Conservation (phyloP, 1,140 invertebrate genomes). For the Rhysida immarginata region DNA sequence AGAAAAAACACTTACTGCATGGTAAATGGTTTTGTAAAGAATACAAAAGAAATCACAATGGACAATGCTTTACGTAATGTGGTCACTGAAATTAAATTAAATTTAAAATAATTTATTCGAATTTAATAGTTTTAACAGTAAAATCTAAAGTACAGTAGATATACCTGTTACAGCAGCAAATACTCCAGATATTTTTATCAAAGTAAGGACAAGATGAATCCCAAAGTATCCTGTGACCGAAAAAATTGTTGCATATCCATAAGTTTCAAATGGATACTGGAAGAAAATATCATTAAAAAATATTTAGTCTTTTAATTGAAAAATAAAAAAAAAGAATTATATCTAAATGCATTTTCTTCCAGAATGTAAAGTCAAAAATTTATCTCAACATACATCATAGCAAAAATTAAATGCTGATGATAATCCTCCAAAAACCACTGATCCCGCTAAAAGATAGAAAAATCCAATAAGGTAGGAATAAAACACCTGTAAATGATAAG, state of each 20-base stretch:
- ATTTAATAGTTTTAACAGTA: background rate
- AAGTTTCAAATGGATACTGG: slow-evolving; percentile 53
- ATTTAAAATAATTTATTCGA: background rate
- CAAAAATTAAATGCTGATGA: slow-evolving; percentile 60
- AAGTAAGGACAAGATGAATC: slow-evolving; percentile 73
- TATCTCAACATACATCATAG: slow-evolving; percentile 9
- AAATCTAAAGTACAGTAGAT: background rate
- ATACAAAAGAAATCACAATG: slow-evolving; percentile 78
- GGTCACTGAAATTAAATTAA: slow-evolving; percentile 32
- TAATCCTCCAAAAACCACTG: slow-evolving; percentile 55
- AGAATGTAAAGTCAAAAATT: background rate
- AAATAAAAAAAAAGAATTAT: background rate
- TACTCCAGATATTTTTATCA: slow-evolving; percentile 74
- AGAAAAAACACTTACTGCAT: slow-evolving; percentile 61
- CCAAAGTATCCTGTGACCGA: slow-evolving; percentile 80
- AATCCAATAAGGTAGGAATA: slow-evolving; percentile 85
- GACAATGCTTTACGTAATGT: slow-evolving; percentile 70
- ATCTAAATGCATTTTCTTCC: background rate
- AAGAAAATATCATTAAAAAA: slow-evolving; percentile 19
- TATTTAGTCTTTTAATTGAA: no score
- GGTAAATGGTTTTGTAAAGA: slow-evolving; percentile 89
- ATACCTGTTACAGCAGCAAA: slow-evolving; percentile 80
- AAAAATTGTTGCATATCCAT: slow-evolving; percentile 71
- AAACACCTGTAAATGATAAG: slow-evolving; percentile 43
- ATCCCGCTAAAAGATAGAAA: slow-evolving; percentile 61